A percentile compares a stretch with the other conserved stretches of the same genome.
Evolutionary conservation across 1,140 invertebrate species (phyloP).

Genomic region (fruit fly (Drosophila melanogaster)): Release_6_plus_ISO1_MT NT_033777.3:19111501-19112000

Average conservation of each 20-base stretch:
- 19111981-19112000: no score
- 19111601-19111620: conserved; percentile 33
- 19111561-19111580: not conserved
- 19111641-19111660: conserved; percentile 36
- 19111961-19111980: no score
- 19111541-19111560: conserved; percentile 28
- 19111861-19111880: conserved; percentile 17
- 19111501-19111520: conserved; percentile 23
- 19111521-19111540: conserved; percentile 48
- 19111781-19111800: conserved; percentile 45
- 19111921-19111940: no score
- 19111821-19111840: conserved; percentile 17
- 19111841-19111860: conserved; percentile 26
- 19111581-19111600: conserved; percentile 10
- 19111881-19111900: conserved; percentile 3
- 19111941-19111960: no score
- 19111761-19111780: conserved; percentile 47
- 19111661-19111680: conserved; percentile 26
- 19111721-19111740: conserved; percentile 20
- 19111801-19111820: conserved; percentile 33
- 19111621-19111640: conserved; percentile 3
- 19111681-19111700: conserved; percentile 13
- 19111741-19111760: conserved; percentile 20
- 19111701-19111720: conserved; percentile 24
- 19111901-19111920: not conserved